phyloP scores from a whole-genome alignment of 2,113 vertebrate genomes.

The Smithornis capensis region DNA sequence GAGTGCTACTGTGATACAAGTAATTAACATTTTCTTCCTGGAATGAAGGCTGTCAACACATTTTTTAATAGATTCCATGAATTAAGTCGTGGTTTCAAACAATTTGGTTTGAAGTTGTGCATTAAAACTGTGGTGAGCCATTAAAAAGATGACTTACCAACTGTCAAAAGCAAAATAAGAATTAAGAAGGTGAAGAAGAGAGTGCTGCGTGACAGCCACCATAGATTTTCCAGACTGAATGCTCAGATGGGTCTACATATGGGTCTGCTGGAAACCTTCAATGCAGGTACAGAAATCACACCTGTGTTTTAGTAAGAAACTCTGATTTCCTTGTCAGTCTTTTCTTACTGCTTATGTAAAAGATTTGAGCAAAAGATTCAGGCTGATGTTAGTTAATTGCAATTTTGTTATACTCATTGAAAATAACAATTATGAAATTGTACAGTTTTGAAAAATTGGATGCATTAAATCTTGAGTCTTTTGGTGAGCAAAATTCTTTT shows the following conservation, averaged over 20 bases:
- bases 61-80: slow-evolving; percentile 69
- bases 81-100: slow-evolving; percentile 68
- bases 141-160: slow-evolving; percentile 69
- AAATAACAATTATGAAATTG: background rate
- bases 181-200: slow-evolving; percentile 61
- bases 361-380: background rate
- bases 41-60: slow-evolving; percentile 70
- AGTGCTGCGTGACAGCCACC: slow-evolving; percentile 44
- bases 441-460: background rate
- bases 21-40: slow-evolving; percentile 72
- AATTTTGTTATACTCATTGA: background rate
- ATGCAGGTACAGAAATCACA: slow-evolving; percentile 4
- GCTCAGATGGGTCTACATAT: slow-evolving; percentile 42
- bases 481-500: background rate
- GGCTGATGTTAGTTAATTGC: background rate
- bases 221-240: slow-evolving; percentile 61
- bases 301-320: background rate
- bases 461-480: background rate
- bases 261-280: background rate
- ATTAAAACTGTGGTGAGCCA: slow-evolving; percentile 63
- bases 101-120: slow-evolving; percentile 66
- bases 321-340: background rate
- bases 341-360: background rate
- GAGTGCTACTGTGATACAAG: slow-evolving; percentile 69
- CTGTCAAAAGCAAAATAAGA: slow-evolving; percentile 65